phyloP scores from a whole-genome alignment of 2,888 invertebrate genomes.

The Seladonia tumulorum region DNA sequence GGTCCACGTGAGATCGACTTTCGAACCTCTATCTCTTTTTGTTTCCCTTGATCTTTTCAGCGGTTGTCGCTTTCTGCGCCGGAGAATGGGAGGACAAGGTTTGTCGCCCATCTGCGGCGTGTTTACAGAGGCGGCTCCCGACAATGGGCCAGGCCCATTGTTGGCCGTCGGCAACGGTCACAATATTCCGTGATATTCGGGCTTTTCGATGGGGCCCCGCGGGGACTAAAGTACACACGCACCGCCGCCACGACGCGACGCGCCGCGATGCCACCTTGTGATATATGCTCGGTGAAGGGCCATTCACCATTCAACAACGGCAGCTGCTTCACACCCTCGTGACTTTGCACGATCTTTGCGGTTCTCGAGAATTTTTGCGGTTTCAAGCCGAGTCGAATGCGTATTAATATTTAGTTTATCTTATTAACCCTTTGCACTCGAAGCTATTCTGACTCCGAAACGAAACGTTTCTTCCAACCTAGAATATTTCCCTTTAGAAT shows the following conservation, averaged over 20 bases:
- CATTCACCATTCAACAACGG: slow-evolving; percentile 45
- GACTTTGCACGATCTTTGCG: slow-evolving; percentile 49
- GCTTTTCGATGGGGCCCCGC: slow-evolving; percentile 66
- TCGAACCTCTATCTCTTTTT: slow-evolving; percentile 52
- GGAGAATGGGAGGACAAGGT: slow-evolving; percentile 70
- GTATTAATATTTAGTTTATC: too few species aligned
- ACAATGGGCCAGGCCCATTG: slow-evolving; percentile 73
- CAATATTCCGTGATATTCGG: slow-evolving; percentile 75
- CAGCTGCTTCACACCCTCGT: slow-evolving; percentile 55
- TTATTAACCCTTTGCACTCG: too few species aligned
- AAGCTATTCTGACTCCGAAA: too few species aligned
- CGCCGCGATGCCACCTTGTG: slow-evolving; percentile 70
- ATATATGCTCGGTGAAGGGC: slow-evolving; percentile 66
- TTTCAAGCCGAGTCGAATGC: too few species aligned
- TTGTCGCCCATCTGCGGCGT: slow-evolving; percentile 72
- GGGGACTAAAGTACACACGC: slow-evolving; percentile 60
- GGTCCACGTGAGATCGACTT: slow-evolving; percentile 53
- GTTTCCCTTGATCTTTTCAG: slow-evolving; percentile 25
- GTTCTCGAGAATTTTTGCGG: slow-evolving; percentile 17
- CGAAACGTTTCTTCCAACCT: too few species aligned
- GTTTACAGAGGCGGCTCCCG: slow-evolving; percentile 69
- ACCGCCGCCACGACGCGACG: slow-evolving; percentile 45
- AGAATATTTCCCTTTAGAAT: too few species aligned
- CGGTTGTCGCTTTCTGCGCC: slow-evolving; percentile 59
- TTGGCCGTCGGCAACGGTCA: slow-evolving; percentile 72